phyloP scores from a whole-genome alignment of 2,888 invertebrate genomes.

The Orchestes rusci region DNA sequence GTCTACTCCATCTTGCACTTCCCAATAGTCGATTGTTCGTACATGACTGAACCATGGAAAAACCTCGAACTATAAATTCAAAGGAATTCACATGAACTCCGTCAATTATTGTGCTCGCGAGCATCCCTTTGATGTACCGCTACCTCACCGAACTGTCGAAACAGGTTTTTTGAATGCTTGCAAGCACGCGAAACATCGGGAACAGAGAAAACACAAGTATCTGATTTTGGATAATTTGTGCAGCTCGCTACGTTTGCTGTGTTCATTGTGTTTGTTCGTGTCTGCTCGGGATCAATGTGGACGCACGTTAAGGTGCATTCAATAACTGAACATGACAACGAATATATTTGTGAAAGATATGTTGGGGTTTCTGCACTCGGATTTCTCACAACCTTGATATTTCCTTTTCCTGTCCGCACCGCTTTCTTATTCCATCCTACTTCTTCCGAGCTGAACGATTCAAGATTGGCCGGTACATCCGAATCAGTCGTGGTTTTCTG shows the following conservation, averaged over 20 bases:
- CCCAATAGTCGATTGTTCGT: background rate
- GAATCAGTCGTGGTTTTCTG: too few relatives aligned
- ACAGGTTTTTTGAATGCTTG: background rate
- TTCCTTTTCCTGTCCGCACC: too few relatives aligned
- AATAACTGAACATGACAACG: too few relatives aligned
- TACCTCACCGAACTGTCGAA: background rate
- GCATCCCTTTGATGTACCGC: slow-evolving; percentile 1
- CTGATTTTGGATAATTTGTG: background rate
- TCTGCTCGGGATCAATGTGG: background rate
- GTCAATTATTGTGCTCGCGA: too few relatives aligned
- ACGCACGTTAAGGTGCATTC: background rate
- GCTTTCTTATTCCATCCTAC: too few relatives aligned
- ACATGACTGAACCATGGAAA: background rate
- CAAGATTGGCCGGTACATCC: too few relatives aligned
- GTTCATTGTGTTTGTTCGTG: background rate
- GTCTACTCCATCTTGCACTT: background rate
- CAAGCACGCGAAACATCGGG: background rate
- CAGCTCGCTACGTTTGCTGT: background rate
- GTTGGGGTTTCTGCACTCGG: too few relatives aligned
- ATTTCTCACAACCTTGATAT: too few relatives aligned
- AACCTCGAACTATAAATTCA: too few relatives aligned
- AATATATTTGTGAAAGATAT: too few relatives aligned
- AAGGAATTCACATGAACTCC: too few relatives aligned
- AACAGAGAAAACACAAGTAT: background rate
- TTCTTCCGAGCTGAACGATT: too few relatives aligned